Evolutionary conservation across 2,113 vertebrate species (phyloP).

Genomic region (Pedionomus torquatus): DNA sequence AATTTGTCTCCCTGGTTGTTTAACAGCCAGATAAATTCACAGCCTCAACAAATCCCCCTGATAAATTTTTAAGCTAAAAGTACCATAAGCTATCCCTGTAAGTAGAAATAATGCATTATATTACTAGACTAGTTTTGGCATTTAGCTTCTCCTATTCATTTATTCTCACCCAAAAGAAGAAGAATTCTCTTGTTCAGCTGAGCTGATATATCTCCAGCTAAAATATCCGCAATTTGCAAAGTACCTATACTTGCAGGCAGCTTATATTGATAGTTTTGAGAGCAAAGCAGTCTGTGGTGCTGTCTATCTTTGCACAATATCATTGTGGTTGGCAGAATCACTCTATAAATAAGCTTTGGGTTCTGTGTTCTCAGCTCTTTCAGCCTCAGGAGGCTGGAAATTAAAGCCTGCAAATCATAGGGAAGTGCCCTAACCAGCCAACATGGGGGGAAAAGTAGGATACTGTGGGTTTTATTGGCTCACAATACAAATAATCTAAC

Average conservation of each 20-base stretch:
- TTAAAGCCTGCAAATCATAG: slow-evolving; percentile 20
- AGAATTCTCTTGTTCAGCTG: neutral
- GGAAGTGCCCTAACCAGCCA: neutral
- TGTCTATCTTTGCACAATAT: neutral
- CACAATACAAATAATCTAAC: neutral
- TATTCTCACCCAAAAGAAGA: neutral
- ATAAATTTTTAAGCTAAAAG: neutral
- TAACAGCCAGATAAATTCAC: neutral
- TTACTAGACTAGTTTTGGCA: neutral
- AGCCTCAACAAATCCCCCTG: neutral
- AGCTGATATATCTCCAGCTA: neutral
- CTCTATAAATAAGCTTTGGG: slow-evolving; percentile 3
- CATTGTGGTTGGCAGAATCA: neutral
- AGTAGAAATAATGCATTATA: neutral
- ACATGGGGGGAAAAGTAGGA: neutral
- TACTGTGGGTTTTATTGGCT: neutral
- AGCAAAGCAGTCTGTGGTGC: neutral
- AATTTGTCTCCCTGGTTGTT: neutral
- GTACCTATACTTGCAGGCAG: neutral
- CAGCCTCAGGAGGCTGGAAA: slow-evolving; percentile 1
- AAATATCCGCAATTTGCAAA: neutral
- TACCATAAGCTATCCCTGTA: neutral
- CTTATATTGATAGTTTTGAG: neutral
- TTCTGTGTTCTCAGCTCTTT: neutral
- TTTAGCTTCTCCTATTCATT: neutral